Percentiles rank a stretch among this genome's conserved stretches.
These are phyloP conservation scores for Creontiades dilutus DNA, from an alignment of 2,888 invertebrate species.

Conservation along the genomic window DNA sequence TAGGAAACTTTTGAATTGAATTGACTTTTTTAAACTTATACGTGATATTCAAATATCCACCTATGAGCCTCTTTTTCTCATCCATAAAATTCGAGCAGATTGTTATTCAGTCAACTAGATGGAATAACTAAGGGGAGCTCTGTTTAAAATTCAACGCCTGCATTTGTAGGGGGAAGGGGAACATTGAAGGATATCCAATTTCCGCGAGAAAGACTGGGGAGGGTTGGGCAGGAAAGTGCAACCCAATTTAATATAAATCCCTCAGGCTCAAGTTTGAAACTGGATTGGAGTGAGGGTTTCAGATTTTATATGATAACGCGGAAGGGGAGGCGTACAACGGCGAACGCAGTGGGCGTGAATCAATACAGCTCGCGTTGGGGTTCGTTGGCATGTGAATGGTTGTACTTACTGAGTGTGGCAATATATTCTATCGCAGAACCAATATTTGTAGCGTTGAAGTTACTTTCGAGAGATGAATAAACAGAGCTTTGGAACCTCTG, in stretches of 20 bases:
- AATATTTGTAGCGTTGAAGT: no score
- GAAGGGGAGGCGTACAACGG: neutral
- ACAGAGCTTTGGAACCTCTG: no score
- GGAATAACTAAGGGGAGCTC: neutral
- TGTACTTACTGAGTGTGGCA: no score
- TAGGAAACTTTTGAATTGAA: no score
- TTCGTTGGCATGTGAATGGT: no score
- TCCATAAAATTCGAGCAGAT: neutral
- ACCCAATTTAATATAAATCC: slow-evolving; percentile 55
- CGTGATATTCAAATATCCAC: neutral
- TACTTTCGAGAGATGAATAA: no score
- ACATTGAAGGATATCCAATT: slow-evolving; percentile 27
- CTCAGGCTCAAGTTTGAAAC: neutral
- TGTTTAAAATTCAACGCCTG: slow-evolving; percentile 45
- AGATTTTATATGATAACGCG: slow-evolving; percentile 5
- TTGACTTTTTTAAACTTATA: no score
- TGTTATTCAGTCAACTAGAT: neutral
- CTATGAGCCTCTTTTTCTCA: neutral
- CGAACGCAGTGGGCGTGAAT: slow-evolving; percentile 8
- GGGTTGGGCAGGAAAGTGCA: neutral
- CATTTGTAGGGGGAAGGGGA: neutral
- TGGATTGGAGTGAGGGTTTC: neutral
- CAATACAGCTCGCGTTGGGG: neutral
- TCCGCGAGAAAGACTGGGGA: slow-evolving; percentile 3
- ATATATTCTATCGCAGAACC: no score